Base-by-base conservation (phyloP, 2,113 vertebrate genomes). In the Callipepla californica region DNA sequence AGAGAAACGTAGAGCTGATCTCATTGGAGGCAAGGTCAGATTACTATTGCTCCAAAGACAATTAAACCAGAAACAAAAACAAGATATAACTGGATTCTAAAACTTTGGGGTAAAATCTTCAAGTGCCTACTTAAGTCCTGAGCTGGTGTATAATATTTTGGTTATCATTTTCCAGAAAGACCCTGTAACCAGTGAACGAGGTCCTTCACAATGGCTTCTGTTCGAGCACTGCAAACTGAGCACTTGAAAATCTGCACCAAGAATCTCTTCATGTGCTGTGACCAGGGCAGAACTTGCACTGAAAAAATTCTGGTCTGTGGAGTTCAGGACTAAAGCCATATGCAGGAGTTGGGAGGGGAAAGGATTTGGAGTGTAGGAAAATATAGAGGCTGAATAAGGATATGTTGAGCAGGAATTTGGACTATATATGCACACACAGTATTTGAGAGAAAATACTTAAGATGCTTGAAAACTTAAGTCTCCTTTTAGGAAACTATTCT, bases 401-500 rank as follows among this genome's bases (percentile, higher is more conserved):
- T 87, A 72, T 88, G 77, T 73, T 66, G 59, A 67, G 28, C 28
- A 88, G 77, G 68, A 82, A 84, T 62, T 75, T 50, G 68, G 58
- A 53, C 11, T 66, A 36, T 17, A 36, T 17, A 34, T 26, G 42
- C 38, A 25, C 22, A 13, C 7, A 28, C 47, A 30, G 2, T 73
- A 9, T 63, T 45, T 45, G 30, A 62, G 67, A 48, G 53, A 77
- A 63, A 77, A 47, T 53, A 78, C 50, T 25, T 93, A 8, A 57
- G 45, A 11, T 57, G 36, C 73, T 90, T 80, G 20, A 82, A 91
- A 90, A 30, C 76, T 84, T 23, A 96, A 86, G 19, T 87, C 16
- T 42, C 82, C 87, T 94, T 70, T 45, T 89, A 67, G 65, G 47
- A 84, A 88, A 48, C 28, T 23, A 36, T 84, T 96, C 48, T 65